Evolutionary conservation across 1,140 invertebrate genomes (phyloP).

Genomic region (Halictus rubicundus): DNA sequence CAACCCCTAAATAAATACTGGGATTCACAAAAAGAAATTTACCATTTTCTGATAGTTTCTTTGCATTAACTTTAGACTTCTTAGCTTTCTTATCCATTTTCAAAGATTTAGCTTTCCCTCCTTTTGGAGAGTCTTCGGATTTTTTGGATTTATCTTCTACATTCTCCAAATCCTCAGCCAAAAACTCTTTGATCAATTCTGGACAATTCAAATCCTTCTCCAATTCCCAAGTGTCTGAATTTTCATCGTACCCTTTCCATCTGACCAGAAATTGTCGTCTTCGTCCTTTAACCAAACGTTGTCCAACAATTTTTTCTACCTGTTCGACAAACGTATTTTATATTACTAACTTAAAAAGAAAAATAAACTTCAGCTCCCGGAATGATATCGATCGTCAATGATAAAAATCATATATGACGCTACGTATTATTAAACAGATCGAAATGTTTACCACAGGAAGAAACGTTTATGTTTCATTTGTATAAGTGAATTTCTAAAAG

Average conservation of each 20-base stretch:
- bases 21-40: not conserved
- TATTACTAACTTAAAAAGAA: too few relatives aligned
- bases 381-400: too few relatives aligned
- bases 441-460: too few relatives aligned
- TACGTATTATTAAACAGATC: too few relatives aligned
- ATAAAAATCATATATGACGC: too few relatives aligned
- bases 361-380: too few relatives aligned
- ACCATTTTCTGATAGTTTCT: slow-evolving; percentile 69
- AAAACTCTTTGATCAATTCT: slow-evolving; percentile 85
- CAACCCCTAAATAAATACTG: too few relatives aligned
- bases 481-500: not conserved
- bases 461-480: not conserved
- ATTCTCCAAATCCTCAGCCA: slow-evolving; percentile 71
- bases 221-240: slow-evolving; percentile 90
- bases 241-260: slow-evolving; percentile 90
- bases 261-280: slow-evolving; percentile 87
- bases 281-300: slow-evolving; percentile 84
- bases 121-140: slow-evolving; percentile 52
- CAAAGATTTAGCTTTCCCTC: slow-evolving; percentile 19
- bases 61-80: slow-evolving; percentile 63
- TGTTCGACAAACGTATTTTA: slow-evolving; percentile 60
- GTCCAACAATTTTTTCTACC: slow-evolving; percentile 87
- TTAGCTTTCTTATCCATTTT: slow-evolving; percentile 49
- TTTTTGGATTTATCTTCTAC: slow-evolving; percentile 63
- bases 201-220: slow-evolving; percentile 87